Conservation (phyloP, 2,888 invertebrate species). For the Ctenicera cuprea region DNA sequence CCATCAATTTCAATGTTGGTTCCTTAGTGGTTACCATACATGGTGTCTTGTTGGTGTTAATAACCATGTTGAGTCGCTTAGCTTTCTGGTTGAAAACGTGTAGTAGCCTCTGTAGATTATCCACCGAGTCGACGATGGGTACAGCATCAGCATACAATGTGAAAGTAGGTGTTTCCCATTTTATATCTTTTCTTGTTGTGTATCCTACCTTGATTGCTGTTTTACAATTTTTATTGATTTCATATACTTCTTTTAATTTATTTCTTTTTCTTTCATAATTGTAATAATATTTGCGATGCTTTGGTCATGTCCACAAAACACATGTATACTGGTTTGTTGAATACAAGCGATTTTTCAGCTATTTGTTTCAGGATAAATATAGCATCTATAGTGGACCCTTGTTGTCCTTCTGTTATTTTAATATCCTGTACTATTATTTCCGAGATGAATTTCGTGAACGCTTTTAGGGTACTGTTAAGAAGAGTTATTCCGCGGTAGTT, state of each 20-base stretch:
- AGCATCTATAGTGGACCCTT: neutral
- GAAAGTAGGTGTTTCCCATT: too few relatives aligned
- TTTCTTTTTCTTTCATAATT: neutral
- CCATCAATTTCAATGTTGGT: neutral
- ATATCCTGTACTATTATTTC: neutral
- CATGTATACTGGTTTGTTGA: too few relatives aligned
- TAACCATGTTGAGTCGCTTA: neutral
- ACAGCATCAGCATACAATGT: neutral
- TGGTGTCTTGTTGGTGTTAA: neutral
- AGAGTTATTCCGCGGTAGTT: slow-evolving; percentile 16
- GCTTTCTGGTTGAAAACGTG: neutral
- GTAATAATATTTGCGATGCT: neutral
- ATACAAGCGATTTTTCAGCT: too few relatives aligned
- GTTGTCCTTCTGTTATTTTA: neutral
- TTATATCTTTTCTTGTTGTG: neutral
- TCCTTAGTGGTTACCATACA: neutral
- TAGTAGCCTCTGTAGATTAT: neutral
- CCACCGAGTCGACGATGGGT: neutral
- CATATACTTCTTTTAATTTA: neutral
- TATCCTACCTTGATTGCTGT: neutral
- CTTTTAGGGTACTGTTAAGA: neutral
- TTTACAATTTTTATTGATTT: too few relatives aligned
- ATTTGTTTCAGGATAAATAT: neutral
- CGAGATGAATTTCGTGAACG: neutral
- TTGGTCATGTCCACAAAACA: too few relatives aligned